phyloP scores from a whole-genome alignment of 1,140 invertebrate species.

The Trichonephila clavata region DNA sequence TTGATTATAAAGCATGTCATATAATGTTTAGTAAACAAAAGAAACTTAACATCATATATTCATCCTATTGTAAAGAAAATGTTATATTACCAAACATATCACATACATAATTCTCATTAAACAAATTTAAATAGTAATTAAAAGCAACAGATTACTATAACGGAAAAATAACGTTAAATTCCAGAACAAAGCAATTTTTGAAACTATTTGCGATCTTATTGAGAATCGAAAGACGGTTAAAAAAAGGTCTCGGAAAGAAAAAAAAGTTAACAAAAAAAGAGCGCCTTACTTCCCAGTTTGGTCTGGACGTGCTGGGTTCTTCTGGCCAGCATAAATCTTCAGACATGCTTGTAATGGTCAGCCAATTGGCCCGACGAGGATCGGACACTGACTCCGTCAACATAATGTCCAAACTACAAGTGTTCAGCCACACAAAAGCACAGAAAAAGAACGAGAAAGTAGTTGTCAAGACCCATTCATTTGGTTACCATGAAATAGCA shows the following conservation, averaged over 20 bases:
- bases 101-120: too few species aligned
- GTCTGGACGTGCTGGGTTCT: constrained; percentile 61
- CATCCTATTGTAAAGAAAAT: too few species aligned
- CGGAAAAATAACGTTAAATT: too few species aligned
- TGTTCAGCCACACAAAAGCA: neutral
- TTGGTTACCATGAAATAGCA: neutral
- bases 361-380: constrained; percentile 68
- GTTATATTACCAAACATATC: too few species aligned
- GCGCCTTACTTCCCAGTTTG: constrained; percentile 66
- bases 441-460: neutral
- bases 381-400: constrained; percentile 74
- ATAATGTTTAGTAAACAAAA: too few species aligned
- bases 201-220: too few species aligned
- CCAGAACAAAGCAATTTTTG: too few species aligned
- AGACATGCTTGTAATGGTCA: constrained; percentile 74
- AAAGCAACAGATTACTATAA: too few species aligned
- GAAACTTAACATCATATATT: too few species aligned
- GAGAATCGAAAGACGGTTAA: neutral
- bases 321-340: constrained; percentile 75
- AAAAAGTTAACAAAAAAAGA: neutral
- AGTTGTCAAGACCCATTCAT: constrained; percentile 27
- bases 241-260: neutral
- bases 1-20: too few species aligned
- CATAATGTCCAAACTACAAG: constrained; percentile 45
- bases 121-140: too few species aligned